phyloP scores from a whole-genome alignment of 2,113 vertebrate genomes.

The Azemiops feae region DNA sequence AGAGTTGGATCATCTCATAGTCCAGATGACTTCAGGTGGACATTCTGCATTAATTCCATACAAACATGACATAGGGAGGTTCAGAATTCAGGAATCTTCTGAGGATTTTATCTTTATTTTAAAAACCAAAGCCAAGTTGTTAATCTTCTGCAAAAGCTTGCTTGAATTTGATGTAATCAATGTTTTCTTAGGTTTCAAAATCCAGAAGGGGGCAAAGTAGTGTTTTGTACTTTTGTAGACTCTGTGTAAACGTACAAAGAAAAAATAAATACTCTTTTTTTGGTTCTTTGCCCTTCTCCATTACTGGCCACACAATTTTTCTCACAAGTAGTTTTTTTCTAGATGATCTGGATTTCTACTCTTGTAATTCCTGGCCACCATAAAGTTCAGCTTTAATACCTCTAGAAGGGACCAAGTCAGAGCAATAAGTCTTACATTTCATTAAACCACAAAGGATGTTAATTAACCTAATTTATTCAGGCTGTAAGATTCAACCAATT shows the following conservation, averaged over 20 bases:
- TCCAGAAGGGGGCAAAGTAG: background rate
- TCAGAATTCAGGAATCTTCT: background rate
- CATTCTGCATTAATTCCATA: background rate
- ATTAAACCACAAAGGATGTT: background rate
- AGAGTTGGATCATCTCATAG: background rate
- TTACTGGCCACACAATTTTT: background rate
- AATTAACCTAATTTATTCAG: background rate
- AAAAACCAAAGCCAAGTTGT: background rate
- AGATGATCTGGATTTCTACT: background rate
- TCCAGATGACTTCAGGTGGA: background rate
- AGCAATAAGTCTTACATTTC: background rate
- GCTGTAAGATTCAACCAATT: background rate
- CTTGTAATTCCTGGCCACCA: background rate
- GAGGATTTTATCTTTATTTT: background rate
- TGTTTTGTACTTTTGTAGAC: background rate
- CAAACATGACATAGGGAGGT: no score
- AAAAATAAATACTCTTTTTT: background rate
- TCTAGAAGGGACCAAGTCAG: background rate
- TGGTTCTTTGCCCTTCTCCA: background rate
- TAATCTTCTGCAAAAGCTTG: background rate
- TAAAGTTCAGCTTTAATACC: background rate
- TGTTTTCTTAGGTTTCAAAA: background rate
- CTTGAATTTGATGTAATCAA: background rate
- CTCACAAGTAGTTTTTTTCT: background rate
- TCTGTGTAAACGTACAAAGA: background rate